Conservation (phyloP, 1,140 invertebrate species). For the Psix sp. region DNA sequence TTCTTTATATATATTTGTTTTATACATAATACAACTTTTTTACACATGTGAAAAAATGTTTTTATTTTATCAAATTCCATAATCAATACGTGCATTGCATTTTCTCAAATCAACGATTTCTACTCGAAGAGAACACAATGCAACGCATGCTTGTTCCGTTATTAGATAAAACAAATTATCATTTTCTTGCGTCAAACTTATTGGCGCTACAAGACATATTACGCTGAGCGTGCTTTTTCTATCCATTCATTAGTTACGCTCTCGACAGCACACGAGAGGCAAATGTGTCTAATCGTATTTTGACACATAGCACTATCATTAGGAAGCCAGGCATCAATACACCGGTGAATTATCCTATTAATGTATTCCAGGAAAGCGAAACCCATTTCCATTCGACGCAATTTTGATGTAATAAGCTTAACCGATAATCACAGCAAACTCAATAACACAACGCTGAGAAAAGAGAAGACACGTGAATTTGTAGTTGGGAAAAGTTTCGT, state of each 20-base stretch:
- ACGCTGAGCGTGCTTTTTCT: conserved; percentile 43
- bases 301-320: conserved; percentile 49
- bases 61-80: no score
- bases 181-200: conserved; percentile 33
- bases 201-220: conserved; percentile 38
- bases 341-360: conserved; percentile 52
- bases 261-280: conserved; percentile 36
- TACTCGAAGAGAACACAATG: no score
- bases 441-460: no score
- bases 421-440: conserved; percentile 26
- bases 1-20: no score
- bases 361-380: conserved; percentile 45
- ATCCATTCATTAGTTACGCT: conserved; percentile 35
- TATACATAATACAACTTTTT: no score
- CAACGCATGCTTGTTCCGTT: no score
- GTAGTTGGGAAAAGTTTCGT: no score
- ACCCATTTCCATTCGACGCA: conserved; percentile 40
- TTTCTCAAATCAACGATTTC: no score
- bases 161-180: conserved; percentile 42
- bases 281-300: conserved; percentile 51
- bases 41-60: no score
- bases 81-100: no score
- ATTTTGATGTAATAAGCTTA: conserved; percentile 35
- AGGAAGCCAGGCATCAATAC: conserved; percentile 37
- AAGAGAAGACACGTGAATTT: no score